Evolutionary conservation across 2,888 invertebrate genomes (phyloP), one percentile per base, ranked within the genome.

Genomic region (Prosopocoilus inquinatus): DNA sequence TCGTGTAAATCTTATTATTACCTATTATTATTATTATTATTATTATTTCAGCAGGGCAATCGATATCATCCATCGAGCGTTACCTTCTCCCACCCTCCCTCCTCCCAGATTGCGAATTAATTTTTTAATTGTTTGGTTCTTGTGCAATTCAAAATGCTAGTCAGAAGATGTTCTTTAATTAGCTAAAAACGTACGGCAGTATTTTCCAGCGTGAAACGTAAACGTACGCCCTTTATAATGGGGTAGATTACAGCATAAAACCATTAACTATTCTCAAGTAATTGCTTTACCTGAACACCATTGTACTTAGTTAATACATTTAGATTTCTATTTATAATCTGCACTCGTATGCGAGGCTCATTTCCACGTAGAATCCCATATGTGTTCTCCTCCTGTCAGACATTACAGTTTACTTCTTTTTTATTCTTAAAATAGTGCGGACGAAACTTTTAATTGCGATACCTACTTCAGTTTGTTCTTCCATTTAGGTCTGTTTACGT

Each of bases 211-310:
- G 16, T 41, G 41, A 41, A 41, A 13, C 16, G 41, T 15, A 41
- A 41, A 41, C 16, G 41, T 41, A 41, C 16, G 41, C 13, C 41
- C 41, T 41, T 15, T 16, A 16, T 41, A 41, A 41, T 41, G 41
- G 41, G 41, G 41, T 41, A 41, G 41, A 41, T 41, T 41, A 41
- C 41, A 41, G 41, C 16, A 41, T 41, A 41, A 41, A 41, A 41
- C 41, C 41, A 41, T 41, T 41, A 41, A 41, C 41, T 41, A 41
- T 41, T 41, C 41, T 8, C 13, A 41, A 41, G 41, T 41, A 41
- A 41, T 41, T 41, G 41, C 41, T 41, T 41, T 41, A 11, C 41
- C 16, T 41, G 41, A 41, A 41, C 41, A 41, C 41, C 41, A 41
- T 41, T 41, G 41, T 41, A 41, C 41, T 15, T 41, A 41, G 41